Conservation (phyloP, 2,113 vertebrate genomes). For the Plectropomus leopardus region DNA sequence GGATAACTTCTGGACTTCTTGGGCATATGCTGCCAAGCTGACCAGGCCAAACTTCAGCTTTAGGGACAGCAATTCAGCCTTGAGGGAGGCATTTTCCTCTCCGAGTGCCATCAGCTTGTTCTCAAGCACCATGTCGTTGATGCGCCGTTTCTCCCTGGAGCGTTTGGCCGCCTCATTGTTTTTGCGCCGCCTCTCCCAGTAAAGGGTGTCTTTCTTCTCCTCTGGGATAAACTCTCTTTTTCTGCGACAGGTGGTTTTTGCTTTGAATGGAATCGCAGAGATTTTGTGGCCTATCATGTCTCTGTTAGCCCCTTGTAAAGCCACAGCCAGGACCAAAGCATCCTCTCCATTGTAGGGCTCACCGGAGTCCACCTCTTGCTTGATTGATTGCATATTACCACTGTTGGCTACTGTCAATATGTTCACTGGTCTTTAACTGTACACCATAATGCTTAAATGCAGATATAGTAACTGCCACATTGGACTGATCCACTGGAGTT, state of each 20-base stretch:
- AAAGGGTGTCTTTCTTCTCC: conserved; percentile 95
- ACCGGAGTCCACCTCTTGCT: conserved; percentile 88
- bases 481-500: conserved; percentile 21
- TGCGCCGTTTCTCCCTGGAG: conserved; percentile 94
- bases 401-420: conserved; percentile 37
- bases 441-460: conserved; percentile 45
- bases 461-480: conserved; percentile 20
- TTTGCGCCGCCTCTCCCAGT: conserved; percentile 96
- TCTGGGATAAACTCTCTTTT: conserved; percentile 97
- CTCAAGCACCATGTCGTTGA: conserved; percentile 98
- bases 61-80: conserved; percentile 91
- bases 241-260: conserved; percentile 88
- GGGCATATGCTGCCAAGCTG: conserved; percentile 90
- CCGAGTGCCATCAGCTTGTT: conserved; percentile 95
- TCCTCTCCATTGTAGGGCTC: conserved; percentile 87
- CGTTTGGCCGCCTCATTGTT: conserved; percentile 98
- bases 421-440: conserved; percentile 61
- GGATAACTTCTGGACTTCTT: conserved; percentile 93
- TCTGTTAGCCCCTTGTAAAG: conserved; percentile 84
- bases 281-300: conserved; percentile 72
- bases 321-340: conserved; percentile 86
- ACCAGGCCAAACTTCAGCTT: conserved; percentile 96
- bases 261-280: conserved; percentile 79
- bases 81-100: conserved; percentile 94
- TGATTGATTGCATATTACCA: conserved; percentile 94